phyloP scores from a whole-genome alignment of 2,113 vertebrate species.

The Danionella cerebrum region DNA sequence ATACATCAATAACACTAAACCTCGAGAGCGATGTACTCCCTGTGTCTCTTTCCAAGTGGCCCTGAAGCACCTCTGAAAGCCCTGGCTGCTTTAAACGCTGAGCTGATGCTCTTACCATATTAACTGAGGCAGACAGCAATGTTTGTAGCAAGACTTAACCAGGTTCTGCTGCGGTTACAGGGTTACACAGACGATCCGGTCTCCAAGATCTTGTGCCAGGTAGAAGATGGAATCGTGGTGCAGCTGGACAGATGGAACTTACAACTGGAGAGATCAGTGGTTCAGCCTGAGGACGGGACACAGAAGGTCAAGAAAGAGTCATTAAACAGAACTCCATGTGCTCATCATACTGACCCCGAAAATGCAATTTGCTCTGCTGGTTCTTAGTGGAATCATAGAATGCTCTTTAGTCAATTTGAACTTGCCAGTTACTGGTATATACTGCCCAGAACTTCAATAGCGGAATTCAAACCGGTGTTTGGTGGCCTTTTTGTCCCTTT shows the following conservation, averaged over 20 bases:
- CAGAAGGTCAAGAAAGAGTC: constrained; percentile 63
- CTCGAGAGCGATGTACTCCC: constrained; percentile 1
- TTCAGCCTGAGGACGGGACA: constrained; percentile 75
- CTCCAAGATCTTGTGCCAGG: constrained; percentile 92
- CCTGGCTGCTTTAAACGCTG: constrained; percentile 7
- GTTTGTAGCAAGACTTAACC: no score
- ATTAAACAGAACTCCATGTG: background rate
- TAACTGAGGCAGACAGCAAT: no score
- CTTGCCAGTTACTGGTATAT: no score
- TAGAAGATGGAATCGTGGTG: constrained; percentile 92
- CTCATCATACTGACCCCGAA: no score
- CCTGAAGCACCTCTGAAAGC: no score
- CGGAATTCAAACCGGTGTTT: no score
- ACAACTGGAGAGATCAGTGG: constrained; percentile 69
- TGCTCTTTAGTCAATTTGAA: no score
- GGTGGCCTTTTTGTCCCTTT: no score
- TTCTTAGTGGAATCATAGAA: no score
- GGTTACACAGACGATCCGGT: constrained; percentile 96
- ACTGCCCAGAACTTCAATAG: no score
- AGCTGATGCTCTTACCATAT: constrained; percentile 31
- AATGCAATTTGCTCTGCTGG: no score
- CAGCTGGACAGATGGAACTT: constrained; percentile 98
- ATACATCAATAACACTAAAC: constrained; percentile 2
- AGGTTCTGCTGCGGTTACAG: no score
- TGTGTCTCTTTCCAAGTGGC: background rate